A percentile compares a stretch with the other conserved stretches of the same genome.
Conservation (phyloP, 92 coral and sea anemone species). For the Epizoanthus stellaris region DNA sequence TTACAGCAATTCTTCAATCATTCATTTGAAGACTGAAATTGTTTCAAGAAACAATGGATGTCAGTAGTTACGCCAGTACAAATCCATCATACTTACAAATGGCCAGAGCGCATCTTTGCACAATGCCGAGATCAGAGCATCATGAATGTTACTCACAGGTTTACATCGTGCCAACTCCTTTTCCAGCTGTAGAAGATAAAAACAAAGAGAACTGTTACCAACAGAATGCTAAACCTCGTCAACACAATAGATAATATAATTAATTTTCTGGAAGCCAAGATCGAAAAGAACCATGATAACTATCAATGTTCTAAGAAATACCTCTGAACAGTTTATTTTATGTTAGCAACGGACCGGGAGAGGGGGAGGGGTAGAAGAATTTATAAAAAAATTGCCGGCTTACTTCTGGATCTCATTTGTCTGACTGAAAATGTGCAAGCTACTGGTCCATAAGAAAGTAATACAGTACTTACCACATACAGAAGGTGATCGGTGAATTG, state of each 20-base stretch:
- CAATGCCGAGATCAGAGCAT: slow-evolving; percentile 72
- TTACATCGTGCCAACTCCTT: slow-evolving; percentile 75
- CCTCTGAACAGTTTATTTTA: no score
- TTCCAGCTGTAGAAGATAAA: slow-evolving; percentile 59
- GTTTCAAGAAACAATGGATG: background rate
- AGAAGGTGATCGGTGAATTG: slow-evolving; percentile 74
- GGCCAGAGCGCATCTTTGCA: slow-evolving; percentile 87
- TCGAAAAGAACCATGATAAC: background rate
- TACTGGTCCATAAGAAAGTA: background rate
- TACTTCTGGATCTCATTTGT: no score
- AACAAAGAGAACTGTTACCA: background rate
- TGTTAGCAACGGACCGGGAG: no score
- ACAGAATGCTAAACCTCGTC: no score
- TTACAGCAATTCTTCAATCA: no score
- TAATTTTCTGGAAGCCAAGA: background rate
- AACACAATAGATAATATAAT: no score
- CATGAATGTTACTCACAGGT: slow-evolving; percentile 82
- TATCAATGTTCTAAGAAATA: no score
- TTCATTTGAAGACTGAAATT: no score
- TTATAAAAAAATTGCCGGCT: no score
- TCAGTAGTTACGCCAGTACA: background rate
- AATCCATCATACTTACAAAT: slow-evolving; percentile 73
- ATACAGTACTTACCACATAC: slow-evolving; percentile 70
- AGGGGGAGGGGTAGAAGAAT: no score
- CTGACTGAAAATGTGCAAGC: background rate